A percentile compares a stretch with the other conserved stretches of the same genome.
These are phyloP conservation scores for Sinentomon sp. DNA, from an alignment of 2,888 invertebrate genomes.

Conservation along the genomic window DNA sequence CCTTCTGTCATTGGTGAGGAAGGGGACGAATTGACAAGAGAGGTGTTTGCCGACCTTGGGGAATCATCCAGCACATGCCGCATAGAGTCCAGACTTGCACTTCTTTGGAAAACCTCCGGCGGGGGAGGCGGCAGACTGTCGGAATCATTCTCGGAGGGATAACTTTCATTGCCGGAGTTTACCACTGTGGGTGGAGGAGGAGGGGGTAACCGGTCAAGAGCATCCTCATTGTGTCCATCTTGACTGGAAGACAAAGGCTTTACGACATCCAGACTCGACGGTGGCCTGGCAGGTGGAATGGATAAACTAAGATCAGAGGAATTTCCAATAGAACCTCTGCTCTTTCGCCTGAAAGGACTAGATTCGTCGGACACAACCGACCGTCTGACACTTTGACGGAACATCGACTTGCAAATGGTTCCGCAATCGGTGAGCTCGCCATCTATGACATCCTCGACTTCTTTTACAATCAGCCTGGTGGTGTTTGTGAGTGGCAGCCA, in stretches of 20 bases:
- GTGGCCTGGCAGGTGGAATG: constrained; percentile 24
- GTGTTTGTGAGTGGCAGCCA: constrained; percentile 71
- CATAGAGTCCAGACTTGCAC: too few species aligned
- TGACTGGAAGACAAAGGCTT: constrained; percentile 5
- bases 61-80: too few species aligned
- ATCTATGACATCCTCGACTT: constrained; percentile 29
- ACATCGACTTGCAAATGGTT: too few species aligned
- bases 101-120: too few species aligned
- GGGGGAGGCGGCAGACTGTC: constrained; percentile 19
- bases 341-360: too few species aligned
- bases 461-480: constrained; percentile 65
- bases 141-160: constrained; percentile 34
- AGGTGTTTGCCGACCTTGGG: too few species aligned
- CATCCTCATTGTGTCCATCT: constrained; percentile 5
- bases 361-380: too few species aligned
- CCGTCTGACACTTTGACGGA: constrained; percentile 12
- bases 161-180: constrained; percentile 44
- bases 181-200: constrained; percentile 46
- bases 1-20: too few species aligned
- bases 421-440: constrained; percentile 1
- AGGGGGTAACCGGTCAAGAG: constrained; percentile 27
- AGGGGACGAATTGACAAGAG: too few species aligned
- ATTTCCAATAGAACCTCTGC: too few species aligned
- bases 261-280: constrained; percentile 26
- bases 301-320: too few species aligned